Base-by-base conservation (phyloP, 2,888 invertebrate species). In the Zaprionus bogoriensis region DNA sequence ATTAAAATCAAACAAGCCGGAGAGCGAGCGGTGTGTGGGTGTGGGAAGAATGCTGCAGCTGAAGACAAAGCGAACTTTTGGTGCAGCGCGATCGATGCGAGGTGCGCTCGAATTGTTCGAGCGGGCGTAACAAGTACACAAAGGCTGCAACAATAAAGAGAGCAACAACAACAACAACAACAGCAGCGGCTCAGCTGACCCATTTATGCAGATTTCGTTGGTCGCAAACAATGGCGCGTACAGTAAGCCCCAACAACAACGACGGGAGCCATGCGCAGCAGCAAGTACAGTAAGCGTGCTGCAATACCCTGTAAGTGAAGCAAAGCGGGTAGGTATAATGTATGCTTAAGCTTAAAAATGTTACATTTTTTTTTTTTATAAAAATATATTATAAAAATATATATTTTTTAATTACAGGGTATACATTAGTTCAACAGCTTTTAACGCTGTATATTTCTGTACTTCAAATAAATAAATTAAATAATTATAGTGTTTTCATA, bases 131-230 rank as follows among this genome's bases (percentile, higher is more conserved):
- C 81, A 80, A 87, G 80, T 80, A 77, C 80, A 87, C 58, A 77
- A 77, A 81, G 64, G 67, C 74, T 45, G 58, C 63, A n/a, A n/a
- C n/a, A n/a, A n/a, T n/a, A n/a, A n/a, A n/a, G n/a, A n/a, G n/a
- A n/a, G n/a, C 65, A 51, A 60, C 39, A 39, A n/a, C 53, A 74
- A 41, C 59, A 30, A 22, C 36, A 32, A 36, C 32, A 32, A 30
- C 22, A 19, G 20, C 58, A 9, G 4, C 30, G 27, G 17, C 36
- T 46, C 6, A 60, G 73, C 55, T 81, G 82, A 87, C 88, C 81
- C 84, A 82, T 82, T 87, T 82, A 86, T 76, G 84, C 77, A 84
- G 82, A 87, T 79, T 81, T 81, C 48, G 50, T 69, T 67, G 67
- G 38, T 48, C 52, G 22, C n/a, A 61, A 83, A 81, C 81, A 86